Conservation (phyloP, 2,888 invertebrate genomes). For the Chalcis sispes region DNA sequence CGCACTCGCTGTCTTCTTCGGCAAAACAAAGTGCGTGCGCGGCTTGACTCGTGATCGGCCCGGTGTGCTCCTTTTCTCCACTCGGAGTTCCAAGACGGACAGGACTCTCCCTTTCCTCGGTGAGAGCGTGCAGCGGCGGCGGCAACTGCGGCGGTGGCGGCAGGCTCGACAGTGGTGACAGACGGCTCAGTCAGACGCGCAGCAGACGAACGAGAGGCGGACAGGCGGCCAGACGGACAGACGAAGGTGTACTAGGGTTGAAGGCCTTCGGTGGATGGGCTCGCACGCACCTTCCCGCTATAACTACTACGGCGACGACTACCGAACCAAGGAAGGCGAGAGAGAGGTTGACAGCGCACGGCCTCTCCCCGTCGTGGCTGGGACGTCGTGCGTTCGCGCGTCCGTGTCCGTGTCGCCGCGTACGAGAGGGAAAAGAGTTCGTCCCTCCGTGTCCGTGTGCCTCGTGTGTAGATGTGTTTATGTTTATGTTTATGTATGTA, state of each 20-base stretch:
- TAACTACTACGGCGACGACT: constrained; percentile 12
- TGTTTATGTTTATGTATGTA: too few species aligned
- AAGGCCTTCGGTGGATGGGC: neutral
- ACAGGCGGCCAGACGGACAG: constrained; percentile 31
- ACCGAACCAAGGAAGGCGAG: neutral
- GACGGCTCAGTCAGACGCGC: constrained; percentile 45
- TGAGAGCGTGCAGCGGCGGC: neutral
- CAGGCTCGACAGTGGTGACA: constrained; percentile 36
- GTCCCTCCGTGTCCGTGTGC: too few species aligned
- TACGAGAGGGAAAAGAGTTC: too few species aligned
- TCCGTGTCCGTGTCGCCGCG: too few species aligned
- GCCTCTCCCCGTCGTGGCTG: too few species aligned
- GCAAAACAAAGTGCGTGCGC: neutral
- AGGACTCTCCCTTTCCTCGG: too few species aligned
- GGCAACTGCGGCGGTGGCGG: neutral
- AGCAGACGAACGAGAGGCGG: constrained; percentile 10
- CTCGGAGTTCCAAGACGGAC: neutral
- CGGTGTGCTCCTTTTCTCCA: neutral
- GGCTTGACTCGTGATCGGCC: neutral
- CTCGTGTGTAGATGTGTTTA: too few species aligned
- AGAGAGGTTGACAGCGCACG: too few species aligned
- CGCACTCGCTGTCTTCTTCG: too few species aligned
- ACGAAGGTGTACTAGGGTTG: neutral
- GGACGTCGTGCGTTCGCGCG: too few species aligned
- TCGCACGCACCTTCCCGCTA: constrained; percentile 7